Percentiles rank a stretch among this genome's conserved stretches.
Evolutionary conservation across 2,888 invertebrate genomes (phyloP).

Genomic region (Physocephala rufipes): DNA sequence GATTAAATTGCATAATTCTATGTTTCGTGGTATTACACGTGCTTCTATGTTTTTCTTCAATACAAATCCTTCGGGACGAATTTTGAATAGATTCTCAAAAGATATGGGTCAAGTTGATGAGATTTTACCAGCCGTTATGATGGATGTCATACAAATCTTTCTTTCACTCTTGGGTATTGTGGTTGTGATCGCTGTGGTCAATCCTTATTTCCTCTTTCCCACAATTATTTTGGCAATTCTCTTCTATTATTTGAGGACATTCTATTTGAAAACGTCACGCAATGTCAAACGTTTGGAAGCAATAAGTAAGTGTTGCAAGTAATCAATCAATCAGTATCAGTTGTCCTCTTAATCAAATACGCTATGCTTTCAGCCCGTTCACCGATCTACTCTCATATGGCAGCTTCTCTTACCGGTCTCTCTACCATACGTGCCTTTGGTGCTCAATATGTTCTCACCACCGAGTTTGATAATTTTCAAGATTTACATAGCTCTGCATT

Average conservation of each 20-base stretch:
- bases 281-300: constrained; percentile 84
- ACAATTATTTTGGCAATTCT: constrained; percentile 75
- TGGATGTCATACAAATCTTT: constrained; percentile 75
- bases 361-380: constrained; percentile 74
- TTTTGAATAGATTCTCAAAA: constrained; percentile 89
- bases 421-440: constrained; percentile 91
- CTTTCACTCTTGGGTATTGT: constrained; percentile 82
- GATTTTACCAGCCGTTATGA: constrained; percentile 64
- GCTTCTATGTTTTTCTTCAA: constrained; percentile 90
- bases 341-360: constrained; percentile 8
- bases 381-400: constrained; percentile 93
- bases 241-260: constrained; percentile 78
- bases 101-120: constrained; percentile 76
- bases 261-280: constrained; percentile 82
- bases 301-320: constrained; percentile 72
- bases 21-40: constrained; percentile 84
- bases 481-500: constrained; percentile 91
- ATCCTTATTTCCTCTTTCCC: constrained; percentile 78
- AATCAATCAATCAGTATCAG: not conserved
- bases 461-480: constrained; percentile 84
- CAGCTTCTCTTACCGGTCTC: constrained; percentile 87
- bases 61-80: constrained; percentile 82
- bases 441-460: constrained; percentile 79
- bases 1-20: constrained; percentile 78
- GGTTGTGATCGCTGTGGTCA: constrained; percentile 79